These are phyloP conservation scores for Alectura lathami DNA, from an alignment of 2,113 vertebrate species.

Conservation along the genomic window DNA sequence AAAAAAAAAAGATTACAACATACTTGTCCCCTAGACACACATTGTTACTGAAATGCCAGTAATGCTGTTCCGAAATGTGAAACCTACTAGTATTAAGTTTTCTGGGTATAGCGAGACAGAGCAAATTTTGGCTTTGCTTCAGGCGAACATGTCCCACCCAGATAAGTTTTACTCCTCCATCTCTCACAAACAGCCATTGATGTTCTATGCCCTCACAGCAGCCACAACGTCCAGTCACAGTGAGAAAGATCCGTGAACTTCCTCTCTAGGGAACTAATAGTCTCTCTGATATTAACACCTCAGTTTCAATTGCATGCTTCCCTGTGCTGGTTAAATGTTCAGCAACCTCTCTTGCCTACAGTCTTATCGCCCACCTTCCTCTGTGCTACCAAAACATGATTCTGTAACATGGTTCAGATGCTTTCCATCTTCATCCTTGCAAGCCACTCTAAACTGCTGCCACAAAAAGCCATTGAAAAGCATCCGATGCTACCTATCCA, in stretches of 20 bases:
- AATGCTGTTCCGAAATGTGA: neutral
- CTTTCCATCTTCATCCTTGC: neutral
- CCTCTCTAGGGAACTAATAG: neutral
- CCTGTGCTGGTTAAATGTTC: neutral
- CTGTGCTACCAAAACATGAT: neutral
- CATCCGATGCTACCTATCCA: fast-evolving
- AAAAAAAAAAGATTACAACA: neutral
- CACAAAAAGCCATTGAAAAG: neutral
- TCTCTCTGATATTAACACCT: neutral
- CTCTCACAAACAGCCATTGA: neutral
- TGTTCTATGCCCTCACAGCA: neutral
- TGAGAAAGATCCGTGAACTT: neutral
- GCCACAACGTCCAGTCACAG: fast-evolving
- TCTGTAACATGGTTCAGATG: neutral
- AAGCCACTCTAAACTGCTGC: neutral
- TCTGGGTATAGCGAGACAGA: neutral
- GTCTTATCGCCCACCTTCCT: fast-evolving
- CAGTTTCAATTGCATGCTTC: neutral
- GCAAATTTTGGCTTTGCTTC: neutral
- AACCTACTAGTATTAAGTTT: neutral
- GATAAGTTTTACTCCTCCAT: neutral
- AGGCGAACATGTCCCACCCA: neutral
- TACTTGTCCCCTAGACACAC: neutral
- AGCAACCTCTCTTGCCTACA: neutral
- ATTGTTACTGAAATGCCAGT: neutral